These are phyloP conservation scores for Oxyruncus cristatus DNA, from an alignment of 2,113 vertebrate species.

Conservation along the genomic window DNA sequence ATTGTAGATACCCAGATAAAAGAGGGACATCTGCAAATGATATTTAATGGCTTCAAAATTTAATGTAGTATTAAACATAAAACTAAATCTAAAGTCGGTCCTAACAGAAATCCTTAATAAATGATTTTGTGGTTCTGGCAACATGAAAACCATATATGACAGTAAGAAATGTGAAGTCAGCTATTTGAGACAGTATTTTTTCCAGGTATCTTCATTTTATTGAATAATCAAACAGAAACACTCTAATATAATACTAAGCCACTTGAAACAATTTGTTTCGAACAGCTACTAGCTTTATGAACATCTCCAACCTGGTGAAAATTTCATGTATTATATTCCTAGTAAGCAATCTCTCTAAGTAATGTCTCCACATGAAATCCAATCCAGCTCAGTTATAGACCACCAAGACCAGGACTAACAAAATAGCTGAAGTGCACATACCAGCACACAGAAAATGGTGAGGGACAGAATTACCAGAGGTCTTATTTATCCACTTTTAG, in stretches of 20 bases:
- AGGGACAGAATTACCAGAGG: not conserved
- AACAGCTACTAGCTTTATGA: not conserved
- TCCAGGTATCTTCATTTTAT: not conserved
- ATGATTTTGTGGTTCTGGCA: not conserved
- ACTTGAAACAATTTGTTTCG: not conserved
- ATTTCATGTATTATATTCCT: not conserved
- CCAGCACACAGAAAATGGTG: not conserved
- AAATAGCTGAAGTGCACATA: not conserved
- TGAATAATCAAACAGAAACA: not conserved
- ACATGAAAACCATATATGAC: not conserved
- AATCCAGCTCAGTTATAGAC: not conserved
- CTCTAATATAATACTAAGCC: not conserved
- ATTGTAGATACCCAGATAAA: not conserved
- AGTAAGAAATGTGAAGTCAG: not conserved
- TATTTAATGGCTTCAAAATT: not conserved
- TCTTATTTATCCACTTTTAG: not conserved
- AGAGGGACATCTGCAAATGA: not conserved
- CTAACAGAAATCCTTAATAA: not conserved
- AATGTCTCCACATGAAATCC: not conserved
- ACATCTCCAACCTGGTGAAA: not conserved
- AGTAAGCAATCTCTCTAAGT: not conserved
- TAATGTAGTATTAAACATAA: not conserved
- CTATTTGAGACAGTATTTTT: not conserved
- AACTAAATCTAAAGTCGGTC: not conserved
- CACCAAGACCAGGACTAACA: not conserved